Conservation (phyloP, 2,888 invertebrate genomes). For the Lapara coniferarum region DNA sequence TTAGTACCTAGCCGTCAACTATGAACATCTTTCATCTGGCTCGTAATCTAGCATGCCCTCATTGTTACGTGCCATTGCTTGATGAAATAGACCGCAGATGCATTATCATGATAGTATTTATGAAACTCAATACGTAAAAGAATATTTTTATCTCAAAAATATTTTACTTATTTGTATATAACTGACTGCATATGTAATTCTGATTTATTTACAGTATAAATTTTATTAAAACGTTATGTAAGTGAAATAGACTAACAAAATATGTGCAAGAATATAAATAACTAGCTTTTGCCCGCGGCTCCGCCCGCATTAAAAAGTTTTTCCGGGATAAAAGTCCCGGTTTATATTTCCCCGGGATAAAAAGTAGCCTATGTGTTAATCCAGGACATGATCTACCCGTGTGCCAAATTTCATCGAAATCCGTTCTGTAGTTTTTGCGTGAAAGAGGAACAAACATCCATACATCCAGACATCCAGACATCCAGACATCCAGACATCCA, state of each 20-base stretch:
- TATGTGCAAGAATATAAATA: not conserved
- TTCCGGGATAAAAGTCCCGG: too few relatives aligned
- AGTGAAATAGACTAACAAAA: not conserved
- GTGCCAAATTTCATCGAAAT: too few relatives aligned
- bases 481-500: too few relatives aligned
- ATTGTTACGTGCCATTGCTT: not conserved
- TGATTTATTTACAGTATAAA: not conserved
- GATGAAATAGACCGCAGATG: not conserved
- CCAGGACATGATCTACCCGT: too few relatives aligned
- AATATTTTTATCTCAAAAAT: not conserved
- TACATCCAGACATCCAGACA: too few relatives aligned
- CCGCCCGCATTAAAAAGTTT: too few relatives aligned
- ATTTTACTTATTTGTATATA: not conserved
- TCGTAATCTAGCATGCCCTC: not conserved
- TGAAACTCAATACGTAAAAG: not conserved
- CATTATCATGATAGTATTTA: too few relatives aligned
- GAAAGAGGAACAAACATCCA: too few relatives aligned
- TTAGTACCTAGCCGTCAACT: constrained; percentile 33
- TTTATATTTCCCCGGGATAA: too few relatives aligned
- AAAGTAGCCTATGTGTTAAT: too few relatives aligned
- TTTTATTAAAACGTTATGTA: not conserved
- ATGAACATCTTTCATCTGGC: constrained; percentile 1
- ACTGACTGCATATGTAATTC: not conserved
- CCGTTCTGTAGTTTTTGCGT: too few relatives aligned
- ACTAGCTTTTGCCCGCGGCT: too few relatives aligned